A percentile compares a stretch with the other conserved stretches of the same genome.
phyloP scores from a whole-genome alignment of 2,888 invertebrate genomes.

The Orthosia gracilis region DNA sequence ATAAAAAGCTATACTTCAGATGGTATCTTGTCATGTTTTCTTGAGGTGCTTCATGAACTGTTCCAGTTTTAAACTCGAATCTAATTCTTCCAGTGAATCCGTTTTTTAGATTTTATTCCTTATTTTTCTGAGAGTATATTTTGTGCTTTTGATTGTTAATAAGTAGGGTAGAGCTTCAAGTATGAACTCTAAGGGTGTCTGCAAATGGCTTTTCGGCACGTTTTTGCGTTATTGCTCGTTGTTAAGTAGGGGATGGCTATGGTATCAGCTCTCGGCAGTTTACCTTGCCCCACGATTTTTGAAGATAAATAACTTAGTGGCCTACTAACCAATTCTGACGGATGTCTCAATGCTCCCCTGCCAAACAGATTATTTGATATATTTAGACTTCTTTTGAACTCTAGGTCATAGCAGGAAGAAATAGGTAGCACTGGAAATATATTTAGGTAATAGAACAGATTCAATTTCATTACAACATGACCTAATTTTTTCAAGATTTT shows the following conservation, averaged over 20 bases:
- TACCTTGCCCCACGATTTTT: not conserved
- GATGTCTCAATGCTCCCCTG: not conserved
- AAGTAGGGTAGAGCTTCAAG: not conserved
- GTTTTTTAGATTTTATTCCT: too few relatives aligned
- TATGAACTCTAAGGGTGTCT: too few relatives aligned
- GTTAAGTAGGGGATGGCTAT: slow-evolving; percentile 7
- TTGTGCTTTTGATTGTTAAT: not conserved
- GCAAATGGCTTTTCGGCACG: too few relatives aligned
- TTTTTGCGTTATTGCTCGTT: not conserved
- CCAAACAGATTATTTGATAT: slow-evolving; percentile 21
- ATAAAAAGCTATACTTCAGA: slow-evolving; percentile 4
- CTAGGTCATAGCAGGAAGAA: slow-evolving; percentile 45
- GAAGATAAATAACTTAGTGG: not conserved
- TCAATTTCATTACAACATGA: too few relatives aligned
- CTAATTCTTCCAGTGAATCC: not conserved
- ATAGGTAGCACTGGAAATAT: slow-evolving; percentile 39
- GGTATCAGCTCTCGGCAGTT: not conserved
- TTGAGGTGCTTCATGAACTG: slow-evolving; percentile 36
- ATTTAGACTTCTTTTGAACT: slow-evolving; percentile 49
- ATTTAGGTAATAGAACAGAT: not conserved
- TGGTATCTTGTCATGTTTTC: slow-evolving; percentile 17
- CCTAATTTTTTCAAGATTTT: too few relatives aligned
- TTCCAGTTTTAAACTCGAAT: not conserved
- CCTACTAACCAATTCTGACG: not conserved
- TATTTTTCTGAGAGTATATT: not conserved